Percentiles rank a stretch among this genome's conserved stretches.
phyloP scores from a whole-genome alignment of 2,888 invertebrate species.

The Horisme vitalbata region DNA sequence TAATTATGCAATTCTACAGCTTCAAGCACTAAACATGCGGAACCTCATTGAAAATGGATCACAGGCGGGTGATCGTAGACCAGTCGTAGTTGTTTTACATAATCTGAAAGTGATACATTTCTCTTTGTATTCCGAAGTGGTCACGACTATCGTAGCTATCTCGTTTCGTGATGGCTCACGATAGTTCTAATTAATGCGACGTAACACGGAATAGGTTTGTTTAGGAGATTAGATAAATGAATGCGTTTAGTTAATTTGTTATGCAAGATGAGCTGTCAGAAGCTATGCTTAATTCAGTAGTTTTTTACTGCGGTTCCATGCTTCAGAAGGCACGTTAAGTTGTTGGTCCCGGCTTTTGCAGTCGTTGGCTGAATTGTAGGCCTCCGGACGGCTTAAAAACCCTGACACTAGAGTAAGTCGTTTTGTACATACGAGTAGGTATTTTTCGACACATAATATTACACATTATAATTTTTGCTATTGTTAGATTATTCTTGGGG shows the following conservation, averaged over 20 bases:
- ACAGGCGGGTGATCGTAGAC: conserved; percentile 6
- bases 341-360: no score
- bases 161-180: conserved; percentile 45
- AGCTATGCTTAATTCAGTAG: no score
- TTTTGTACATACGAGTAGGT: no score
- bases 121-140: conserved; percentile 48
- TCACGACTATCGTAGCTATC: conserved; percentile 51
- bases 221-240: conserved; percentile 10
- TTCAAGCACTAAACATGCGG: conserved; percentile 7
- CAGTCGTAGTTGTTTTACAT: conserved; percentile 42
- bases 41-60: conserved; percentile 24
- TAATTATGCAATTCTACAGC: no score
- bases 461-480: no score
- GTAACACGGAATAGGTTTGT: conserved; percentile 20
- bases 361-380: no score
- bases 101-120: conserved; percentile 69
- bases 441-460: no score
- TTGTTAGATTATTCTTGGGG: no score
- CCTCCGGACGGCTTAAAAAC: no score
- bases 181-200: conserved; percentile 35
- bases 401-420: no score
- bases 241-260: conserved; percentile 1
- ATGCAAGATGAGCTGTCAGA: not conserved
- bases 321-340: no score
- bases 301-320: no score